Conservation (phyloP, 2,888 invertebrate species). For the Drosophila anceps region DNA sequence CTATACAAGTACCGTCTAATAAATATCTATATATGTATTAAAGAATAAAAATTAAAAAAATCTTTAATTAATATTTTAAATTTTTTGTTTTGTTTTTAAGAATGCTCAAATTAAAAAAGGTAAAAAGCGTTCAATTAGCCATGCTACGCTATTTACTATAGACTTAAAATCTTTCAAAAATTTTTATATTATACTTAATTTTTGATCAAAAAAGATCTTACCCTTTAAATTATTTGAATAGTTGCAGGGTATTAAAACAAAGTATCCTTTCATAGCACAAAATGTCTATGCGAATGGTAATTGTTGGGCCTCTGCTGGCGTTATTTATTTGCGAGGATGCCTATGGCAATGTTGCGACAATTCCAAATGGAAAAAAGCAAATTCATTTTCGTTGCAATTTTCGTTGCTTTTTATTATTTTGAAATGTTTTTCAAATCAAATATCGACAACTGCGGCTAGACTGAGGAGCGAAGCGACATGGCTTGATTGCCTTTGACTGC, state of each 20-base stretch:
- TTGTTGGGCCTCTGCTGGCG: conserved; percentile 56
- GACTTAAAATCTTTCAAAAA: too few relatives aligned
- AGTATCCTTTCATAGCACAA: conserved; percentile 49
- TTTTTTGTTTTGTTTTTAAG: too few relatives aligned
- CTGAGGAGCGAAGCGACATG: conserved; percentile 44
- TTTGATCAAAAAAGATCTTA: background rate
- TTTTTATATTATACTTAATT: background rate
- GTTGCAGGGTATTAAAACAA: conserved; percentile 38
- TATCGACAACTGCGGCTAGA: conserved; percentile 72
- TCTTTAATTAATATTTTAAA: too few relatives aligned
- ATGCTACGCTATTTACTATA: too few relatives aligned
- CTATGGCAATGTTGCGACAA: conserved; percentile 57
- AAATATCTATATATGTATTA: background rate
- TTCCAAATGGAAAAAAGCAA: conserved; percentile 50
- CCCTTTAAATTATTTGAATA: background rate
- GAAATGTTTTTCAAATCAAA: conserved; percentile 81
- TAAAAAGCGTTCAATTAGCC: too few relatives aligned
- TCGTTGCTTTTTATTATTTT: conserved; percentile 25
- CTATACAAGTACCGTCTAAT: background rate
- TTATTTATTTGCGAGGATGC: conserved; percentile 63
- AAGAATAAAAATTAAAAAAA: too few relatives aligned
- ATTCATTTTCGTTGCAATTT: conserved; percentile 65
- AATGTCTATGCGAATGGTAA: conserved; percentile 58
- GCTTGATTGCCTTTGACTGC: conserved; percentile 80
- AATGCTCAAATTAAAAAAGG: too few relatives aligned